Evolutionary conservation across 1,140 invertebrate genomes (phyloP), one percentile per base, ranked within the genome.

Genomic region (Drosophila aff.): DNA sequence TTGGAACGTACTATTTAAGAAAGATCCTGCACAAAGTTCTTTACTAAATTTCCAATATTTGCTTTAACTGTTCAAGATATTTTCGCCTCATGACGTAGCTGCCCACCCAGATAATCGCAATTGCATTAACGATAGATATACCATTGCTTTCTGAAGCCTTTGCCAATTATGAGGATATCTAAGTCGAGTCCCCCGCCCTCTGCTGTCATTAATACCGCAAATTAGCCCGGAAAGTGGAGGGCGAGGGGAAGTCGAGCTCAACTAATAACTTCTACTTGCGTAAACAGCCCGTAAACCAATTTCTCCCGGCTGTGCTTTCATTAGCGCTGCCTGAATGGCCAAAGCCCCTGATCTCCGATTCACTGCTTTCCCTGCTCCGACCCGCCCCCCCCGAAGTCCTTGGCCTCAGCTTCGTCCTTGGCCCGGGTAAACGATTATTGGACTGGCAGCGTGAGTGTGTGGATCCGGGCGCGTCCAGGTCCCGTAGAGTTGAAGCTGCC

Each of bases 221-320:
- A 89, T 87, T 89, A 77, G 84, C 69, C 61, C 46, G 49, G 40
- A 38, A 66, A 60, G 52, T 43, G 59, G 43, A 23, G 33, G 33
- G 16, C 2, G n/a, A 26, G 31, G 58, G 33, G 21, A 58, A 62
- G 60, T 31, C 57, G 52, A 50, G 63, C 52, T 60, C 61, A 77
- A 73, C 77, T 87, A 87, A 87, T 87, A 87, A 87, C 77, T 89
- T 87, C 81, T 87, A 78, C 58, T 89, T 87, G 84, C 73, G 58
- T 89, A 81, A 86, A 83, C 80, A 86, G 71, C 62, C 79, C 65
- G 50, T 61, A 78, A 78, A 68, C 59, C 75, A 79, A 78, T 84
- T 78, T 62, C 75, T 71, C 50, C 49, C 44, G 72, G 58, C 72
- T 62, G 68, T 80, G 83, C 80, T 83, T 86, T 89, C 82, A 87